Evolutionary conservation across 1,140 invertebrate species (phyloP), one percentile per base, ranked within the genome.

Genomic region (Drosophila tropicalis): DNA sequence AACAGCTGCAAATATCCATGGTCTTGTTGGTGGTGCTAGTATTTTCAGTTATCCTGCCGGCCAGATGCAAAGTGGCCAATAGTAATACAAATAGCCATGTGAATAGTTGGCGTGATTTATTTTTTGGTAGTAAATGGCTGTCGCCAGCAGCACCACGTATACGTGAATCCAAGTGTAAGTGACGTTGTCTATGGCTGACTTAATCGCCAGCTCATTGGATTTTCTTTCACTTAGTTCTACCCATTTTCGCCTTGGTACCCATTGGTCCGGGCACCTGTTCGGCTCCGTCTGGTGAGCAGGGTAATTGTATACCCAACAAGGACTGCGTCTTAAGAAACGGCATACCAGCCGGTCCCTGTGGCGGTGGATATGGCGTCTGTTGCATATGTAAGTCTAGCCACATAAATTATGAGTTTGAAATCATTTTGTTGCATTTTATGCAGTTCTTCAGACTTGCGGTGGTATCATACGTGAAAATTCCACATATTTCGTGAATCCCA

Each of bases 401-500:
- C 29, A 5, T 6, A 29, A 5, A 29, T 5, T 5, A 6, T 29
- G 29, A 29, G 29, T 29, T 29, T 29, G 29, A 29, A 60, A 1
- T 22, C 17, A 60, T 60, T 15, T 25, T 17, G 5, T 15, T 12
- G 39, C 34, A 15, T 55, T 81, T 82, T 25, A 2, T 12, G n/a
- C 7, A 97, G 96, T 97, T 90, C 94, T 96, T 70, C 94, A 94
- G 19, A 94, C 95, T 0, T 98, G 97, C 75, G 96, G 96, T 0
- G 95, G 95, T 36, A 94, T 94, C 2, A 96, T 96, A 0, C 93
- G 93, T 15, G 95, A 97, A 84, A 98, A 98, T 90, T 95, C 95
- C 5, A 97, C 96, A 0, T 96, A 97, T 85, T 97, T 97, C 81
- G 96, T 97, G 5, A 97, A 97, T 90, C 93, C 93, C 10, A 95